Conservation (phyloP, 2,888 invertebrate species). For the Nymphalis c-album region DNA sequence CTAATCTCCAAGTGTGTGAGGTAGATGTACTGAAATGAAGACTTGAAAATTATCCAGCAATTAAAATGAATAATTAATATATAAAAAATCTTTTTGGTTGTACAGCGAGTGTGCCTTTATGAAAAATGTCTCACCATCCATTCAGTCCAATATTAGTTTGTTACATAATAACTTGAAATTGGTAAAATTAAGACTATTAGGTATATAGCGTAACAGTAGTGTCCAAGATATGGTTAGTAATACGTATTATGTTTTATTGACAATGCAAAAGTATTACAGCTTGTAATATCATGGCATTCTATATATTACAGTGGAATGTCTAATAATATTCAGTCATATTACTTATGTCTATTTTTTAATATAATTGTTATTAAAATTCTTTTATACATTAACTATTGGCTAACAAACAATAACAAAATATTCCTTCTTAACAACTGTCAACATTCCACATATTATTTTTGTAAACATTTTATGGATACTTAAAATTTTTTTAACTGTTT, state of each 20-base stretch:
- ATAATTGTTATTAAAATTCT: slow-evolving; percentile 13
- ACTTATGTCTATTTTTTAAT: slow-evolving; percentile 11
- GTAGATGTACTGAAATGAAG: slow-evolving; percentile 18
- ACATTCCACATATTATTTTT: slow-evolving; percentile 73
- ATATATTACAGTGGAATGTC: slow-evolving; percentile 4
- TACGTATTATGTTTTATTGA: slow-evolving; percentile 17
- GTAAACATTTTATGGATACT: slow-evolving; percentile 50
- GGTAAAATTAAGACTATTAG: slow-evolving; percentile 41
- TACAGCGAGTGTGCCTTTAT: slow-evolving; percentile 67
- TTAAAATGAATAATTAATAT: slow-evolving; percentile 40
- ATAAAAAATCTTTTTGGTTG: slow-evolving; percentile 44
- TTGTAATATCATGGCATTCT: slow-evolving; percentile 32
- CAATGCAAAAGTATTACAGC: slow-evolving; percentile 34
- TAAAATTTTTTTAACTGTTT: slow-evolving; percentile 29
- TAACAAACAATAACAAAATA: slow-evolving; percentile 31
- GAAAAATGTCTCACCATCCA: slow-evolving; percentile 62
- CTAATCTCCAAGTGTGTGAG: slow-evolving; percentile 29
- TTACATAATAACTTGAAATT: slow-evolving; percentile 46
- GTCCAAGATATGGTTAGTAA: slow-evolving; percentile 37
- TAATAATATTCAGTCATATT: not conserved
- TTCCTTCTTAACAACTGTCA: slow-evolving; percentile 43
- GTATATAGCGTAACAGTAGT: slow-evolving; percentile 38
- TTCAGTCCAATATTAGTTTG: slow-evolving; percentile 54
- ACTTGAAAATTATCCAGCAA: slow-evolving; percentile 3
- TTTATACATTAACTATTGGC: slow-evolving; percentile 30